Evolutionary conservation across 2,797 vertebrate species (phyloP).

Genomic region (Lithobates sylvaticus): DNA sequence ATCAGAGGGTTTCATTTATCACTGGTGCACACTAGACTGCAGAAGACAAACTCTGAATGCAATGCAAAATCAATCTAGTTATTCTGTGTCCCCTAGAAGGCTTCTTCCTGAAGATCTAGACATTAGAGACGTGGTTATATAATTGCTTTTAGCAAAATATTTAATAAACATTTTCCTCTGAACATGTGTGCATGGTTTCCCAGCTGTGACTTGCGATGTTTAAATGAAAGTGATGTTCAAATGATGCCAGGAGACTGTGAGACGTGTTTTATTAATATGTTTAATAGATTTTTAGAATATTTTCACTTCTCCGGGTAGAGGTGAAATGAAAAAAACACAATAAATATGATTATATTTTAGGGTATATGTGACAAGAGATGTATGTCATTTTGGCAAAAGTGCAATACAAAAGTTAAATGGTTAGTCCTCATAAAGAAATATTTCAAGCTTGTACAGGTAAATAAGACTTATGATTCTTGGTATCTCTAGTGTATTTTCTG

Average conservation of each 20-base stretch:
- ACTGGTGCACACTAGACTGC: conserved; percentile 40
- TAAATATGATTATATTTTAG: no score
- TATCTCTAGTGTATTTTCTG: no score
- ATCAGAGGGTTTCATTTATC: conserved; percentile 54
- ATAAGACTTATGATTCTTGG: no score
- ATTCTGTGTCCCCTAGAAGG: conserved; percentile 26
- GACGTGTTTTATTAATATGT: conserved; percentile 1
- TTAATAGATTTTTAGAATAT: conserved; percentile 26
- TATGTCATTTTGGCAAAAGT: neutral
- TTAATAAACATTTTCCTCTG: conserved; percentile 42
- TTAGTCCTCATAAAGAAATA: no score
- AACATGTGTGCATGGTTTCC: conserved; percentile 35
- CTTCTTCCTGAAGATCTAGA: conserved; percentile 24
- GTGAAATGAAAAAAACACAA: neutral
- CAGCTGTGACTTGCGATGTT: conserved; percentile 35
- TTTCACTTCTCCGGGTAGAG: conserved; percentile 33
- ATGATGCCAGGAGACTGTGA: conserved; percentile 5
- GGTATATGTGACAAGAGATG: no score
- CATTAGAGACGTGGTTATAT: conserved; percentile 32
- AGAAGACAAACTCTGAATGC: conserved; percentile 41
- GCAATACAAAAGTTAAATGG: neutral
- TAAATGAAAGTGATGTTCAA: conserved; percentile 21
- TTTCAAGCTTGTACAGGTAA: no score
- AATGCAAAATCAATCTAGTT: conserved; percentile 36
- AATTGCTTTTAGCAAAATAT: conserved; percentile 49